Base-by-base conservation (phyloP, 2,113 vertebrate species). In the Melanerpes formicivorus region DNA sequence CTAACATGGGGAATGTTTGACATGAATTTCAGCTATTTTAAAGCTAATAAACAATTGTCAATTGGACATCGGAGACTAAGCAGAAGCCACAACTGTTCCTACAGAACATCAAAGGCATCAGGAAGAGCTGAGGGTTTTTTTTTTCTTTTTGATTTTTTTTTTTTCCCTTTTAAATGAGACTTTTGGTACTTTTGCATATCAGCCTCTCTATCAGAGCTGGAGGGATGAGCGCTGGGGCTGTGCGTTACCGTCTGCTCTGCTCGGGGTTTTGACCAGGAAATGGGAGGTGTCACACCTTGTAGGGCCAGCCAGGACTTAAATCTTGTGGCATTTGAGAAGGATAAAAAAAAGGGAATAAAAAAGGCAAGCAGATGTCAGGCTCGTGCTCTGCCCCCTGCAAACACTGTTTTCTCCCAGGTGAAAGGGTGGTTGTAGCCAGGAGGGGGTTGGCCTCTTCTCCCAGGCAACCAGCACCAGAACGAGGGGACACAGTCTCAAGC, bases 31-130 rank as follows among this genome's bases (percentile, higher is more conserved):
- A 98, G 98, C 97, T 97, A 98, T 98, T 98, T 98, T 97, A 98
- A 98, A 98, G 97, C 97, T 98, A 98, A 98, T 99, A 99, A 99
- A 99, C 99, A 99, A 97, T 98, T 98, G 99, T 98, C 98, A 98
- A 69, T 93, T 67, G 91, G 97, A 95, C 44, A 92, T 90, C 74
- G 96, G 98, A 98, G 96, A 95, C 96, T 98, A 98, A 98, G 98
- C 99, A 98, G 98, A 97, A 97, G 97, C 97, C 69, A 66, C 44
- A 65, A 96, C 73, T 70, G 82, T 98, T 98, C 97, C 98, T 97
- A 97, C 96, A 97, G 98, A 97, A 99, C 98, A 99, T 99, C 98
- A 99, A 99, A 99, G 98, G 89, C 90, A 30, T 65, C 90, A 85
- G 92, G 93, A 92, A 95, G 95, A 97, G 93, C 91, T 93, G 62